Conservation (phyloP, 2,888 invertebrate genomes). For the Diarsia mendica region DNA sequence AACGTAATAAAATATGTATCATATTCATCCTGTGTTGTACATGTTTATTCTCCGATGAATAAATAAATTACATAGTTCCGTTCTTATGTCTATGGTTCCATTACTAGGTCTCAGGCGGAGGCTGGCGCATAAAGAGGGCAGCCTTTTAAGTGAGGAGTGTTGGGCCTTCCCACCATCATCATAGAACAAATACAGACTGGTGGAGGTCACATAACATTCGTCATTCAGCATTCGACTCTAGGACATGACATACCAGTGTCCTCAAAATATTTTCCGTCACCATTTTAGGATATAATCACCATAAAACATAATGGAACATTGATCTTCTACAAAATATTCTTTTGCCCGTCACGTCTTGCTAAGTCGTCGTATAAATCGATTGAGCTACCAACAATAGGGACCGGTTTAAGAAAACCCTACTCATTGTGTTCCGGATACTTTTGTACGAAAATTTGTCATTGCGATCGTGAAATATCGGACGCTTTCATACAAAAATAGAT, state of each 20-base stretch:
- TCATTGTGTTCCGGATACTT: slow-evolving; percentile 39
- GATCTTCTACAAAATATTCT: slow-evolving; percentile 51
- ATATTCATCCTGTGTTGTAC: too few relatives aligned
- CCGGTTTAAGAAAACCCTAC: slow-evolving; percentile 48
- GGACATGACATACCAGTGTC: background rate
- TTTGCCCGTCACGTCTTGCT: slow-evolving; percentile 52
- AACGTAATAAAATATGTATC: too few relatives aligned
- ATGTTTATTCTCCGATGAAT: too few relatives aligned
- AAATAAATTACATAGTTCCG: too few relatives aligned
- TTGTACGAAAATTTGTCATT: slow-evolving; percentile 59
- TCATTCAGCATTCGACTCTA: background rate
- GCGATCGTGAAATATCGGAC: slow-evolving; percentile 46
- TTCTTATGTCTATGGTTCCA: background rate
- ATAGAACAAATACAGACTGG: too few relatives aligned
- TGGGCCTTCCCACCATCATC: background rate
- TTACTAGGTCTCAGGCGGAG: background rate
- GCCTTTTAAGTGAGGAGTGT: background rate
- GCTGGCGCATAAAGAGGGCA: too few relatives aligned
- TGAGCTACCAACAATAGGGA: slow-evolving; percentile 45
- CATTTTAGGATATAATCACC: slow-evolving; percentile 5
- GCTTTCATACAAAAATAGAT: slow-evolving; percentile 53
- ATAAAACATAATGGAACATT: slow-evolving; percentile 35
- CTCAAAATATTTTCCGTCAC: background rate
- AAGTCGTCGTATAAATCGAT: slow-evolving; percentile 52
- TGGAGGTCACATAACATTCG: background rate